Evolutionary conservation across 2,113 vertebrate genomes (phyloP), one percentile per base, ranked within the genome.

Genomic region (Porphyrio hochstetteri): DNA sequence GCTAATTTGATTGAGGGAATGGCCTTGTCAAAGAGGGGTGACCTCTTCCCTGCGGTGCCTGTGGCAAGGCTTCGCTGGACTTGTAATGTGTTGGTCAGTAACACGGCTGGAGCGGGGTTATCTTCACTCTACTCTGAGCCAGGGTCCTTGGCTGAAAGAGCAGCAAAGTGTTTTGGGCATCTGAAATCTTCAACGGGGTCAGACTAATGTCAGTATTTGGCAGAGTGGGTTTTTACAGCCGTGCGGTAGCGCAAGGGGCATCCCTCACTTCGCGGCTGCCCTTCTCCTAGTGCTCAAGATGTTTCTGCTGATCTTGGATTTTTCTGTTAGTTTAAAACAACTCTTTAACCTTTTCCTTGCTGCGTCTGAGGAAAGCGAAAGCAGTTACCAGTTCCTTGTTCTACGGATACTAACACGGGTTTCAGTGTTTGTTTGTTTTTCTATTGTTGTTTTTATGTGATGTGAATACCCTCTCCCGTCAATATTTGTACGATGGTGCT

Each of bases 401-500:
- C 97, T 98, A 98, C 94, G 95, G 97, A 98, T 99, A 99, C 99
- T 99, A 99, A 99, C 99, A 99, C 98, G 99, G 99, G 99, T 99
- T 99, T 99, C 98, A 98, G 97, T 99, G 98, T 98, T 95, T 97
- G 98, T 99, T 98, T 99, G 98, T 98, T 97, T 97, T 97, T 97
- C 97, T 97, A 94, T 97, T 98, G 96, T 97, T 98, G 92, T 97
- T 98, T 98, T 98, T 97, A 93, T 86, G 98, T 98, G 98, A 98
- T 98, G 98, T 99, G 98, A 98, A 98, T 96, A 97, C 97, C 96
- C 97, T 98, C 97, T 98, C 98, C 99, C 97, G 97, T 98, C 98
- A 97, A 98, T 98, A 98, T 98, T 98, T 98, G 98, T 99, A 99
- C 97, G 86, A 99, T 99, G 99, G 99, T 99, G 99, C 99, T 99